Percentiles rank a stretch among this genome's conserved stretches.
phyloP scores from a whole-genome alignment of 2,888 invertebrate genomes.

The Adelphocoris suturalis region DNA sequence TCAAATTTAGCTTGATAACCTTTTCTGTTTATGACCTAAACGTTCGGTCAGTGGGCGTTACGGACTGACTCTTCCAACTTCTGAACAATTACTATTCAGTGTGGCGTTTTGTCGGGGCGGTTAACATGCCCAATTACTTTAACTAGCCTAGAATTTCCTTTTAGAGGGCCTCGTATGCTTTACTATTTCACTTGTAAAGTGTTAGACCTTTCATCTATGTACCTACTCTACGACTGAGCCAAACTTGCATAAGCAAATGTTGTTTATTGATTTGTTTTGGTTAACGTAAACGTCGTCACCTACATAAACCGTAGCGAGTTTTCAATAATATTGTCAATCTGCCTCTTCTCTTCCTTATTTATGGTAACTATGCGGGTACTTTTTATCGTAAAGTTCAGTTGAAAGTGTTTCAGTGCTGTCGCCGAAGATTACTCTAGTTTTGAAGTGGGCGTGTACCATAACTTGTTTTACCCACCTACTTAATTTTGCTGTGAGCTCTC shows the following conservation, averaged over 20 bases:
- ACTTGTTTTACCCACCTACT: slow-evolving; percentile 42
- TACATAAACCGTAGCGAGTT: slow-evolving; percentile 20
- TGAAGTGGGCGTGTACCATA: slow-evolving; percentile 59
- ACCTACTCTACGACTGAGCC: neutral
- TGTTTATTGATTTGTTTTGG: slow-evolving; percentile 69
- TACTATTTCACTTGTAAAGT: slow-evolving; percentile 61
- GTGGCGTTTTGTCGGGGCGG: slow-evolving; percentile 69
- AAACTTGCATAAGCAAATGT: neutral
- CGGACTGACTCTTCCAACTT: slow-evolving; percentile 41
- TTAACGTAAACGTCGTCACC: slow-evolving; percentile 61
- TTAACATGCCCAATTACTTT: slow-evolving; percentile 68
- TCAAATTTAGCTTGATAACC: slow-evolving; percentile 6
- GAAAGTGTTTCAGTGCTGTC: neutral
- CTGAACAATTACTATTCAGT: slow-evolving; percentile 68
- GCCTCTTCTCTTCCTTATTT: neutral
- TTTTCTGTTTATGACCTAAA: slow-evolving; percentile 62
- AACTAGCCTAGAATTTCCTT: slow-evolving; percentile 71
- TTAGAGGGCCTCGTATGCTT: slow-evolving; percentile 67
- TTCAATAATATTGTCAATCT: neutral
- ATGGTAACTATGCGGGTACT: neutral
- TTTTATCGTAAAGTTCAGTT: neutral
- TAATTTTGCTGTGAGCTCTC: slow-evolving; percentile 9
- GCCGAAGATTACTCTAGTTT: neutral
- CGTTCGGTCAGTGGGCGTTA: slow-evolving; percentile 65
- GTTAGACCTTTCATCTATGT: slow-evolving; percentile 28